phyloP scores from a whole-genome alignment of 2,888 invertebrate genomes.

The Tetranychus truncatus region DNA sequence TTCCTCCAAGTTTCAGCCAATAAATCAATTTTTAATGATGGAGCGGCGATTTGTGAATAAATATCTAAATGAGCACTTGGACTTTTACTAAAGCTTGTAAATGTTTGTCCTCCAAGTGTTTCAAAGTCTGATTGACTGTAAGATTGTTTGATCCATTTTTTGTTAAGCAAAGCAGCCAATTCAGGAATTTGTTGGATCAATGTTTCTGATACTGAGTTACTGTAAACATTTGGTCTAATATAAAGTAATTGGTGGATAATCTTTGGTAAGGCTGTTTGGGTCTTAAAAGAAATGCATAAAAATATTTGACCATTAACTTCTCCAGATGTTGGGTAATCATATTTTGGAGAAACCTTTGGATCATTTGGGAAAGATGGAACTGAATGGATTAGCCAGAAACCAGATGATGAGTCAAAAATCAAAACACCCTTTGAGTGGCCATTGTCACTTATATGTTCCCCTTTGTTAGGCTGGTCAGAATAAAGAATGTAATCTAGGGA shows the following conservation, averaged over 20 bases:
- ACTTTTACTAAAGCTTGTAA: conserved; percentile 19
- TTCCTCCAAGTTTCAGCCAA: conserved; percentile 36
- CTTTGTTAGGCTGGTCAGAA: conserved; percentile 3
- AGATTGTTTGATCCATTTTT: conserved; percentile 3
- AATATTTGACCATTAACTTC: conserved; percentile 63
- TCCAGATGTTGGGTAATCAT: conserved; percentile 31
- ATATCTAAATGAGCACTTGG: conserved; percentile 26
- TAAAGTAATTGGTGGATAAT: conserved; percentile 16
- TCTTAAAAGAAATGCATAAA: conserved; percentile 55
- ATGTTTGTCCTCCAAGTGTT: conserved; percentile 4
- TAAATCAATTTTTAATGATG: conserved; percentile 29
- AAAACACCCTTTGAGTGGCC: conserved; percentile 84
- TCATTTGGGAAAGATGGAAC: conserved; percentile 59
- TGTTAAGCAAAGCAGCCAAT: not conserved
- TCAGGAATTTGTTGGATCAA: not conserved
- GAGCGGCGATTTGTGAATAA: conserved; percentile 29
- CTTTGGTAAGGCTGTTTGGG: conserved; percentile 44
- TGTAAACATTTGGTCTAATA: conserved; percentile 18
- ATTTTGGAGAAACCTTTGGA: conserved; percentile 32
- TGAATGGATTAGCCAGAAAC: conserved; percentile 66
- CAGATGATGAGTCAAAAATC: conserved; percentile 47
- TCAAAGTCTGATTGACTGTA: not conserved
- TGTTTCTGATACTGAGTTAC: not conserved
- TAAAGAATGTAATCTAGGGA: not conserved
- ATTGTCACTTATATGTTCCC: not conserved